Evolutionary conservation across 2,113 vertebrate genomes (phyloP).

Genomic region (Apodemus sylvaticus): DNA sequence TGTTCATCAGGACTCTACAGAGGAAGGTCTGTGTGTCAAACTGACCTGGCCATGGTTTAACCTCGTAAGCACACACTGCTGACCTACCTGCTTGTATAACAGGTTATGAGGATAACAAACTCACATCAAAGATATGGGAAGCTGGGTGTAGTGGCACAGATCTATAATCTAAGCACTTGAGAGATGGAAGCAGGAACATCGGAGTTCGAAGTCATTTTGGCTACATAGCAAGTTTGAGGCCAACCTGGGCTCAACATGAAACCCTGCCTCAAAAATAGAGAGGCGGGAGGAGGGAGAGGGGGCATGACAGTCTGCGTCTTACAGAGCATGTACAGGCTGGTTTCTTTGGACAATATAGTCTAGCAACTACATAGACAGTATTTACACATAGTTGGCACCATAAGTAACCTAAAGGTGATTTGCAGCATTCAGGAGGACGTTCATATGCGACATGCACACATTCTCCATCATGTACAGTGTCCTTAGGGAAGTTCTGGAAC

Average conservation of each 20-base stretch:
- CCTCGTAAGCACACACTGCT: not conserved
- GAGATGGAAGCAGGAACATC: not conserved
- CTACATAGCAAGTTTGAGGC: not conserved
- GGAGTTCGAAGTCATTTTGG: not conserved
- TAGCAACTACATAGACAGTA: not conserved
- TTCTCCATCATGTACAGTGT: fast-evolving
- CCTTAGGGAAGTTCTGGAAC: not conserved
- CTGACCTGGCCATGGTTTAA: too few species aligned
- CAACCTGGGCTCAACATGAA: not conserved
- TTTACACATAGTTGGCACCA: not conserved
- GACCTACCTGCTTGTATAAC: not conserved
- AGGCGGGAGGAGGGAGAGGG: too few species aligned
- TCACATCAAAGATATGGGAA: not conserved
- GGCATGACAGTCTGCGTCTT: not conserved
- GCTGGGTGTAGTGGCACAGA: not conserved
- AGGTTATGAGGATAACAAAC: not conserved
- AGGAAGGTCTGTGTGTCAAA: not conserved
- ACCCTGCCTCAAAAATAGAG: not conserved
- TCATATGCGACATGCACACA: not conserved
- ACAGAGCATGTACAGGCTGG: not conserved
- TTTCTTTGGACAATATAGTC: not conserved
- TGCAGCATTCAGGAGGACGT: not conserved
- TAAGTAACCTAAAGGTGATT: not conserved
- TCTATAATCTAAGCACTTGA: not conserved
- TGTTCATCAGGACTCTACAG: too few species aligned